Base-by-base conservation (phyloP, 2,888 invertebrate species). In the Balanococcus diminutus region DNA sequence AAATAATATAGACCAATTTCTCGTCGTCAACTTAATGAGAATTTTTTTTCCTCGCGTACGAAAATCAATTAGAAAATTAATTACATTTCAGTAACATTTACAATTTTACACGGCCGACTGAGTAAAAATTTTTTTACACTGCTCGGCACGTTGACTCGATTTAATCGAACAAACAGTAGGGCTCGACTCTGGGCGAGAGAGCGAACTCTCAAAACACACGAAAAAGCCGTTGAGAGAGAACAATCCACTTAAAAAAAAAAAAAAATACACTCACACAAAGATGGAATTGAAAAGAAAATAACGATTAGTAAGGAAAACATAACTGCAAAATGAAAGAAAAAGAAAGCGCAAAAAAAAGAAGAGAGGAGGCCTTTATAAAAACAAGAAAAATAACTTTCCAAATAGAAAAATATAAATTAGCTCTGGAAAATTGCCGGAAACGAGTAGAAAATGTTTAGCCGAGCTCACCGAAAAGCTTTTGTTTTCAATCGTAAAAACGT, bases 351-450 rank as follows among this genome's bases (percentile, higher is more conserved):
- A 67, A 67, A 67, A 67, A 67, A 67, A 56, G 8, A 36, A 46
- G 14, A 46, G 16, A 4, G 14, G 28, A 67, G 28, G 28, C 61
- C 61, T 67, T 67, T 67, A 25, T 25, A 11, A 56, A 51, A 67
- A 67, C 61, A 28, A 67, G 28, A 67, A 67, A 67, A 67, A 67
- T 67, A 67, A 67, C 61, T 67, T 67, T 67, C 28, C 61, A 67
- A 67, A 67, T 67, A 67, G 61, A 67, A 67, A 67, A 67, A 67
- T 67, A 67, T 67, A 67, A 67, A 67, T 67, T 67, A 67, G 61
- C 61, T 67, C 61, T 67, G 61, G 61, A 67, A 67, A 67, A 67
- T 67, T 67, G 22, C 61, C 61, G 61, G 61, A 67, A 67, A 67
- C 61, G 61, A 67, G 61, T 67, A 67, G 61, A 67, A 67, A 67